Evolutionary conservation across 1,140 invertebrate species (phyloP).

Genomic region (Oppia nitens): DNA sequence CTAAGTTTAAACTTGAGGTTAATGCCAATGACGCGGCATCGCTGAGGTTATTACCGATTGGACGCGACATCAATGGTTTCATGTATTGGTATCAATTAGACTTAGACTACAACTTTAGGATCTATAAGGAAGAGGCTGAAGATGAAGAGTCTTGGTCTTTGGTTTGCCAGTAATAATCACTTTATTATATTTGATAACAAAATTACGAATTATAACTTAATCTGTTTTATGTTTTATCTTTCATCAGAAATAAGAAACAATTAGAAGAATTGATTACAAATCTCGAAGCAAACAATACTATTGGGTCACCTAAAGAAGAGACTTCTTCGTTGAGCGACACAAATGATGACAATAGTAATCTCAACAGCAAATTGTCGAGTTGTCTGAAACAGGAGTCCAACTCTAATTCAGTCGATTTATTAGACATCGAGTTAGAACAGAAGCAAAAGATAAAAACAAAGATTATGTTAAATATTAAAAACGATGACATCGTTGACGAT

Average conservation of each 20-base stretch:
- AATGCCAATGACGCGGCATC: slow-evolving; percentile 60
- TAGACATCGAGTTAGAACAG: slow-evolving; percentile 18
- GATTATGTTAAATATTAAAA: background rate
- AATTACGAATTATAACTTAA: too few relatives aligned
- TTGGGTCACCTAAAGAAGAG: slow-evolving; percentile 16
- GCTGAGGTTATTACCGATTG: slow-evolving; percentile 66
- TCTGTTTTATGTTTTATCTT: background rate
- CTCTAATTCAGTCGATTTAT: background rate
- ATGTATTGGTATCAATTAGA: slow-evolving; percentile 87
- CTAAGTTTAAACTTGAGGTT: slow-evolving; percentile 79
- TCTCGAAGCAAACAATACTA: slow-evolving; percentile 33
- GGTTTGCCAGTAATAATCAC: slow-evolving; percentile 44
- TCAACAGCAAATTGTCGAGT: background rate
- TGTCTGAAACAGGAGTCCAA: background rate
- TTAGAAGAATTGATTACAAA: slow-evolving; percentile 51
- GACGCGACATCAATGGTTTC: slow-evolving; percentile 69
- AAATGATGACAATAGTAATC: slow-evolving; percentile 18
- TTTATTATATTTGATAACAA: background rate
- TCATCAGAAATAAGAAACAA: slow-evolving; percentile 36
- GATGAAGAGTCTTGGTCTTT: slow-evolving; percentile 80
- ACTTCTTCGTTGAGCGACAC: slow-evolving; percentile 16
- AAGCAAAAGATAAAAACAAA: slow-evolving; percentile 10
- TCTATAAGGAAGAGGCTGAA: slow-evolving; percentile 86
- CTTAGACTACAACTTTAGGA: slow-evolving; percentile 63
- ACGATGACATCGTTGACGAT: too few relatives aligned